These are phyloP conservation scores for Mythimna albipuncta DNA, from an alignment of 2,888 invertebrate species.

Conservation along the genomic window DNA sequence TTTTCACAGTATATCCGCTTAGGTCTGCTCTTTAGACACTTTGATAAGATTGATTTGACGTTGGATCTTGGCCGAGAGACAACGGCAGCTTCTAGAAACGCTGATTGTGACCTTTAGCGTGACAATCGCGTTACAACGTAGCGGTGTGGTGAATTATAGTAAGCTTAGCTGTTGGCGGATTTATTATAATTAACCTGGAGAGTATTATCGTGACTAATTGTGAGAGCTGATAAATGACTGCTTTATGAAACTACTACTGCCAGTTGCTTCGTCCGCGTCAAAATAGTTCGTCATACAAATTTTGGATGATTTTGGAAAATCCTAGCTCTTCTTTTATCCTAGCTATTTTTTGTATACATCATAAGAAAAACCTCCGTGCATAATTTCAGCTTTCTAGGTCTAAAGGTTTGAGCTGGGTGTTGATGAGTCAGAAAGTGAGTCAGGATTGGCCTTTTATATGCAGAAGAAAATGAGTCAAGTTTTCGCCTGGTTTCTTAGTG, in stretches of 20 bases:
- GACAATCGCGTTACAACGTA: constrained; percentile 54
- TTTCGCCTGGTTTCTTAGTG: constrained; percentile 5
- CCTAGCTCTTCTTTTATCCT: too few species aligned
- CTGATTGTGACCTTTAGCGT: constrained; percentile 65
- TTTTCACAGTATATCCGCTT: constrained; percentile 74
- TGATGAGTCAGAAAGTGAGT: not conserved
- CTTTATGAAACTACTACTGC: constrained; percentile 17
- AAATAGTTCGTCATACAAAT: too few species aligned
- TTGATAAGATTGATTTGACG: constrained; percentile 74
- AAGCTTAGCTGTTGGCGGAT: constrained; percentile 47
- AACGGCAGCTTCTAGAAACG: constrained; percentile 59
- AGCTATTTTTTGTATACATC: too few species aligned
- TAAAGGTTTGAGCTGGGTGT: constrained; percentile 4
- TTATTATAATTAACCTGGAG: constrained; percentile 45
- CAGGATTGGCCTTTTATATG: too few species aligned
- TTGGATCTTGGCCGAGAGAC: constrained; percentile 61
- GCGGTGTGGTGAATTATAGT: constrained; percentile 44
- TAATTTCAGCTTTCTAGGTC: too few species aligned
- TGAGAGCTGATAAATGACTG: constrained; percentile 35
- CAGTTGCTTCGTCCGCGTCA: too few species aligned
- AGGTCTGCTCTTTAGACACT: constrained; percentile 64
- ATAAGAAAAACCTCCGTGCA: too few species aligned
- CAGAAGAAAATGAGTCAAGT: not conserved
- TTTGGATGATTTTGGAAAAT: too few species aligned
- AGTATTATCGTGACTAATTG: constrained; percentile 33